Evolutionary conservation across 2,113 vertebrate genomes (phyloP).

Genomic region (Ptychochromis oligacanthus): DNA sequence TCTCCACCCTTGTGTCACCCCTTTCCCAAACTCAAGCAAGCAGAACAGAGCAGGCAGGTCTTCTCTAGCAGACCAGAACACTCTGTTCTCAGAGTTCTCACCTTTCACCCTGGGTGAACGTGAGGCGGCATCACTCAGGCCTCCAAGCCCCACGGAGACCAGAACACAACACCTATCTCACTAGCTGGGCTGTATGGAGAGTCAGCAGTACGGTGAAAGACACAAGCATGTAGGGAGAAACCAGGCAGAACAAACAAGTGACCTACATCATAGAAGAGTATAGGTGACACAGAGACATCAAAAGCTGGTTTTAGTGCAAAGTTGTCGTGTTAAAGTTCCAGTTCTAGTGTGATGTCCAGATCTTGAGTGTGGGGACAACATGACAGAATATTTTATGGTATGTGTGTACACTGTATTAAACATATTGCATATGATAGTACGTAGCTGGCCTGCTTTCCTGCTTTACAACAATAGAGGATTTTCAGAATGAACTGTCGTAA

Average conservation of each 20-base stretch:
- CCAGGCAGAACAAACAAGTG: constrained; percentile 44
- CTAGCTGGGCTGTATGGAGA: constrained; percentile 29
- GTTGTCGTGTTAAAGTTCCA: neutral
- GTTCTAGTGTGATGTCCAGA: constrained; percentile 1
- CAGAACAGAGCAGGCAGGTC: constrained; percentile 75
- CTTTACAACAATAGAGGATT: neutral
- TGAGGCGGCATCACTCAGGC: constrained; percentile 62
- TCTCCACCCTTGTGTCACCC: constrained; percentile 33
- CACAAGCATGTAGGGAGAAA: constrained; percentile 38
- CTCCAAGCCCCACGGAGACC: constrained; percentile 67
- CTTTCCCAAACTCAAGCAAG: constrained; percentile 75
- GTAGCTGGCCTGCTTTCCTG: neutral
- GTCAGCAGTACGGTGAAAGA: constrained; percentile 55
- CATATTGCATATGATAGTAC: neutral
- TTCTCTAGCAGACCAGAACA: constrained; percentile 74
- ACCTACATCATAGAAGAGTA: constrained; percentile 38
- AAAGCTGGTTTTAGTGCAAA: constrained; percentile 3
- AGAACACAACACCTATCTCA: constrained; percentile 72
- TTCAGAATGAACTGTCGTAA: neutral
- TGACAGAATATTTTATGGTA: neutral
- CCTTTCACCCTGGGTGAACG: constrained; percentile 77
- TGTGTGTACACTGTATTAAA: neutral
- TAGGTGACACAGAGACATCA: constrained; percentile 33
- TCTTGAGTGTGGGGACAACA: constrained; percentile 5
- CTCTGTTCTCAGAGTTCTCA: constrained; percentile 81